A percentile compares a stretch with the other conserved stretches of the same genome.
Conservation (phyloP, 2,888 invertebrate genomes). For the Phytoseiulus persimilis region DNA sequence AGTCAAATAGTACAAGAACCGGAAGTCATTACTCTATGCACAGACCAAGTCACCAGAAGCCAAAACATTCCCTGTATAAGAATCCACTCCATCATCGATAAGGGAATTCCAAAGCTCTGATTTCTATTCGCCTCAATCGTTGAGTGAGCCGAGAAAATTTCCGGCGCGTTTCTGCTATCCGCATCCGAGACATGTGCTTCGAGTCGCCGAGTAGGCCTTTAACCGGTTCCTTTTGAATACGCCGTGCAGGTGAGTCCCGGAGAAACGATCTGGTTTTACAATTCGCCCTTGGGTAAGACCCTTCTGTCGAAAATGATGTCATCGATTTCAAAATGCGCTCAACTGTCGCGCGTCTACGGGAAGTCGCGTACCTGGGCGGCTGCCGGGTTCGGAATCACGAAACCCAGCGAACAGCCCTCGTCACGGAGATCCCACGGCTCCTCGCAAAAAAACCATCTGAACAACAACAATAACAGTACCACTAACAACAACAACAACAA, state of each 20-base stretch:
- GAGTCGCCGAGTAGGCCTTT: no score
- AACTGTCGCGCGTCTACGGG: slow-evolving; percentile 44
- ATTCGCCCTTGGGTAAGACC: slow-evolving; percentile 44
- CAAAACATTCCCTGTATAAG: no score
- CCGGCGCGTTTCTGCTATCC: no score
- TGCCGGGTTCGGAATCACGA: slow-evolving; percentile 39
- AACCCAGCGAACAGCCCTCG: slow-evolving; percentile 28
- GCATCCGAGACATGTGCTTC: no score
- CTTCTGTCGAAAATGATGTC: slow-evolving; percentile 45
- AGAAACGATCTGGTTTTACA: slow-evolving; percentile 42
- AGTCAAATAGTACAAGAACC: background rate
- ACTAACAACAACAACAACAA: slow-evolving; percentile 31
- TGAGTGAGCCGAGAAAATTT: no score
- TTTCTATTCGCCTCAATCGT: no score
- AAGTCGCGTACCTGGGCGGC: slow-evolving; percentile 45
- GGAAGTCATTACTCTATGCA: no score
- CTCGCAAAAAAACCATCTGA: background rate
- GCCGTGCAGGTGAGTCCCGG: slow-evolving; percentile 6
- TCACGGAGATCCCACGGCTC: slow-evolving; percentile 25
- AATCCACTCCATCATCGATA: no score
- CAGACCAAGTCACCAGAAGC: no score
- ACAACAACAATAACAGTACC: slow-evolving; percentile 12
- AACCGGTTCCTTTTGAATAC: background rate
- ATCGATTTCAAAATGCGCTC: slow-evolving; percentile 44
- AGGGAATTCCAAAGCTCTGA: no score